Percentiles rank a stretch among this genome's conserved stretches.
Evolutionary conservation across 2,888 invertebrate genomes (phyloP).

Genomic region (Tethea ocularis): DNA sequence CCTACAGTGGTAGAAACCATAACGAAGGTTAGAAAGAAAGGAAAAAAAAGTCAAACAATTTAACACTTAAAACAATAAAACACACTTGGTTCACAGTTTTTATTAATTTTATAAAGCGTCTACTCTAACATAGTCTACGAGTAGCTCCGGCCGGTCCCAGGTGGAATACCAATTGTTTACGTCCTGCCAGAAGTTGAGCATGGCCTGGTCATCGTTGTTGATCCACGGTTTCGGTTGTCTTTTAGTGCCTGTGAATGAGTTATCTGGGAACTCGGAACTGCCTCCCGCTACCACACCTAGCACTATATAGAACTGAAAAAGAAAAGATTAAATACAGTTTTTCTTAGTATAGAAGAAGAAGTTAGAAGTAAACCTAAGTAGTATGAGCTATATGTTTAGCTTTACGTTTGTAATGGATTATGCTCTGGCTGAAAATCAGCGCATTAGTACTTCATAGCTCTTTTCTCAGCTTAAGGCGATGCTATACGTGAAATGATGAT

Average conservation of each 20-base stretch:
- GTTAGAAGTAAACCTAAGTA: too few species aligned
- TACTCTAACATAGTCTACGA: slow-evolving; percentile 87
- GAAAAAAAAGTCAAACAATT: too few species aligned
- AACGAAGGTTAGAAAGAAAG: too few species aligned
- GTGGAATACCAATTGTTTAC: slow-evolving; percentile 84
- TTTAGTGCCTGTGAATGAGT: slow-evolving; percentile 48
- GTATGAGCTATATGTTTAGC: too few species aligned
- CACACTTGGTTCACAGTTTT: neutral
- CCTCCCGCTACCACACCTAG: slow-evolving; percentile 92
- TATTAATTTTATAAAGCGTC: slow-evolving; percentile 76
- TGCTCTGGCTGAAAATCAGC: too few species aligned
- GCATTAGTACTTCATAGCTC: too few species aligned
- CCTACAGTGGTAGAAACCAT: too few species aligned
- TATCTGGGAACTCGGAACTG: slow-evolving; percentile 87
- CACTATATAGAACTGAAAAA: slow-evolving; percentile 87
- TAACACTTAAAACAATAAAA: neutral
- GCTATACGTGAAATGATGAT: too few species aligned
- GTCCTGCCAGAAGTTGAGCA: slow-evolving; percentile 87
- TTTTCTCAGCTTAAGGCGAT: too few species aligned
- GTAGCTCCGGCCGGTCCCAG: slow-evolving; percentile 86
- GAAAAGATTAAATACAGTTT: neutral
- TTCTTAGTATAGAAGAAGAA: too few species aligned
- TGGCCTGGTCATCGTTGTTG: slow-evolving; percentile 86
- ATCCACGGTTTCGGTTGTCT: slow-evolving; percentile 87
- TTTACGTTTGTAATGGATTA: too few species aligned